A percentile compares a stretch with the other conserved stretches of the same genome.
Evolutionary conservation across 2,113 vertebrate genomes (phyloP).

Genomic region (Ceyx melanurus): DNA sequence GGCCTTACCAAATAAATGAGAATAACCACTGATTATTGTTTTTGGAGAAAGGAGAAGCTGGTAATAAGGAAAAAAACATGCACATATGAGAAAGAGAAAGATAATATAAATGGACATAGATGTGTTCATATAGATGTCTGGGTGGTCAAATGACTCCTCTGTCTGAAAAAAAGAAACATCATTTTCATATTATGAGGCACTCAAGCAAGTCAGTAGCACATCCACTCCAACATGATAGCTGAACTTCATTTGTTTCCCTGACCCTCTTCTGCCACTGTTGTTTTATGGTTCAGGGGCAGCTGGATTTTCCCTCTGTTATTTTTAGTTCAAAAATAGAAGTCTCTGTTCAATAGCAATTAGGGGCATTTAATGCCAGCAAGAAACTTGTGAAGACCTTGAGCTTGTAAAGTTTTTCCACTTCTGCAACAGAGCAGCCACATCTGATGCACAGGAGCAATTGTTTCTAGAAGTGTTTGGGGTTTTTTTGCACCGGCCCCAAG

Average conservation of each 20-base stretch:
- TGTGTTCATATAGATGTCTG: neutral
- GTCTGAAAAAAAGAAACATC: constrained; percentile 6
- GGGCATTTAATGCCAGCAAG: neutral
- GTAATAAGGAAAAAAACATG: constrained; percentile 30
- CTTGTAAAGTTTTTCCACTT: neutral
- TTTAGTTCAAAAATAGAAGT: neutral
- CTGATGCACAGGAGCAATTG: neutral
- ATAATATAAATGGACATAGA: neutral
- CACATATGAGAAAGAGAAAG: neutral
- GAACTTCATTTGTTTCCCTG: constrained; percentile 2
- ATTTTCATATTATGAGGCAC: constrained; percentile 1
- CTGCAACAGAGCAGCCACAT: neutral
- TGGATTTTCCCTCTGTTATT: neutral
- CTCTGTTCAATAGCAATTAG: neutral
- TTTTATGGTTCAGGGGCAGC: neutral
- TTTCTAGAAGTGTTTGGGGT: neutral
- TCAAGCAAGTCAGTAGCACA: neutral
- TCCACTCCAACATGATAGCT: neutral
- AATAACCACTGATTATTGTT: constrained; percentile 38
- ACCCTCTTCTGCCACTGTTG: neutral
- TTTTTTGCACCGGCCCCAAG: neutral
- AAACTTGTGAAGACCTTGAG: neutral
- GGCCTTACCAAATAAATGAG: constrained; percentile 51
- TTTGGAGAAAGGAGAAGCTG: constrained; percentile 23
- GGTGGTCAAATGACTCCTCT: constrained; percentile 27